Base-by-base conservation (phyloP, 2,113 vertebrate species). In the Oreochromis tanganicae region DNA sequence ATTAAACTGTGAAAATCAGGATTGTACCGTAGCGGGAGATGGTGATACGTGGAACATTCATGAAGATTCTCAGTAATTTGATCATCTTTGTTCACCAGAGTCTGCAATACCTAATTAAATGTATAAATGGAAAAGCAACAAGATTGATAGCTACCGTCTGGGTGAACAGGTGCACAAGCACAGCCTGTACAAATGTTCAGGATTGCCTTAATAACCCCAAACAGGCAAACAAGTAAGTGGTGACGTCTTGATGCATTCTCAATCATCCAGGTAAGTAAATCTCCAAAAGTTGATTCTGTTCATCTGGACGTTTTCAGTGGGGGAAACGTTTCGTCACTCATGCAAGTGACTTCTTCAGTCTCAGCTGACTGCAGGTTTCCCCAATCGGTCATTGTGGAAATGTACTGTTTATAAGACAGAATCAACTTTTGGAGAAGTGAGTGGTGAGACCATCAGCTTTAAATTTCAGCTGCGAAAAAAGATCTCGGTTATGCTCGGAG, bases 1-100 rank as follows among this genome's bases (percentile, higher is more conserved):
- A 84, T 90, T 83, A 71, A 85, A 85, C 19, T 50, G 55, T 83
- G 59, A 89, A 88, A 90, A 91, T 85, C 61, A 46, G 36, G 82
- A 80, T 55, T 8, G 34, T 41, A 59, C 34, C 19, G 32, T 79
- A 86, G 81, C 9, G n/a, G 29, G 63, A 57, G 16, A 6, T 79
- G 17, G 48, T 73, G 66, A 89, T 85, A 17, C 27, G 21, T 59
- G 46, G 55, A 85, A 59, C 79, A 56, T 81, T 24, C 4, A 52
- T 48, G 36, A 73, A 83, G 46, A 8, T 81, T 63, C 50, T 75
- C 48, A 52, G 90, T 81, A 80, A 63, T 50, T 43, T 24, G 21
- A 88, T 79, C 46, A 19, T 59, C 24, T 87, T 75, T 32, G 48
- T 50, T 57, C 41, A 82, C 32, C 21, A 11, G 43, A 17, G 7